phyloP scores from a whole-genome alignment of 2,797 vertebrate genomes.

The Poeciliopsis turneri region DNA sequence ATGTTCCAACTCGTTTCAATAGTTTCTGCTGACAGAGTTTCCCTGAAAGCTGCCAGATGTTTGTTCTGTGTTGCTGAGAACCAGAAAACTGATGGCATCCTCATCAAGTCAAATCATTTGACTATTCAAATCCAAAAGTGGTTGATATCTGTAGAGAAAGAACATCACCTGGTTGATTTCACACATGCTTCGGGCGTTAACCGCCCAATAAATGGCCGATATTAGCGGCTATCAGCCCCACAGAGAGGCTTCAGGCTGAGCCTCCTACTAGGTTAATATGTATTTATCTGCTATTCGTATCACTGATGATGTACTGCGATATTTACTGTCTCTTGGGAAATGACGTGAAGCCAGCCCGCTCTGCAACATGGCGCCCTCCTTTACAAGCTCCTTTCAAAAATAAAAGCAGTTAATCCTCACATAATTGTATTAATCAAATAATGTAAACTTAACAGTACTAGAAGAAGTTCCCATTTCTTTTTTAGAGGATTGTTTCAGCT shows the following conservation, averaged over 20 bases:
- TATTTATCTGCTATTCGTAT: no score
- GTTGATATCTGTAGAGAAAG: slow-evolving; percentile 7
- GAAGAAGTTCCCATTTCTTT: background rate
- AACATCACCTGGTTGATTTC: background rate
- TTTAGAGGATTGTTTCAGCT: background rate
- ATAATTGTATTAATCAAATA: background rate
- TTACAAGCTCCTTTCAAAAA: no score
- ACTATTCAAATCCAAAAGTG: slow-evolving; percentile 64
- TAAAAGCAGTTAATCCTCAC: background rate
- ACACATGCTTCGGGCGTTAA: background rate
- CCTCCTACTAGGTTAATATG: no score
- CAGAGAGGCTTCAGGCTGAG: no score
- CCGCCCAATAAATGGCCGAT: no score
- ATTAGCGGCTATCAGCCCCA: no score
- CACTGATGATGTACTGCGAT: no score
- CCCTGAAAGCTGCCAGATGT: background rate
- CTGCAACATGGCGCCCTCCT: no score
- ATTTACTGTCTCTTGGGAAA: no score
- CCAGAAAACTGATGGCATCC: background rate
- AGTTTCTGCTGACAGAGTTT: background rate
- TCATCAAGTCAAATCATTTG: slow-evolving; percentile 42
- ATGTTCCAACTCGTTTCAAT: background rate
- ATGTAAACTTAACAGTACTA: background rate
- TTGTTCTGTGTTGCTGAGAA: background rate
- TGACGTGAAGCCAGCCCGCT: no score